Evolutionary conservation across 1,140 invertebrate genomes (phyloP), one percentile per base, ranked within the genome.

Genomic region (Odontomachus brunneus): DNA sequence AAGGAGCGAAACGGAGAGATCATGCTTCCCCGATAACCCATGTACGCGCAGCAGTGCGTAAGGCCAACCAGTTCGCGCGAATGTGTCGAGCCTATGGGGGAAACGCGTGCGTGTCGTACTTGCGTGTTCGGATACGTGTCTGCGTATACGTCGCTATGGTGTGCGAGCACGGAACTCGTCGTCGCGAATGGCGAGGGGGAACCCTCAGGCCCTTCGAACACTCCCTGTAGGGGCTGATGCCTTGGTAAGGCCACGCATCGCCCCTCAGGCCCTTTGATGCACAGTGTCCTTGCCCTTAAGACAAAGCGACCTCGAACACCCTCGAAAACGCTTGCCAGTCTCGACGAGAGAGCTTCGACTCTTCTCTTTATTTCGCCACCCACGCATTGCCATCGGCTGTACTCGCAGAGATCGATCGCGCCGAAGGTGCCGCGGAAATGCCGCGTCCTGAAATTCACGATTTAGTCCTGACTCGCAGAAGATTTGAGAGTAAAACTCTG

Each of bases 181-280:
- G 33, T 69, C 53, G 17, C 60, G 53, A 19, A 33, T 51, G 44
- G 33, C 72, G 72, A 86, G 87, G 78, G 82, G 73, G 67, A 67
- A 82, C 69, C 69, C 86, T 88, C 84, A 83, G 90, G 86, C 89
- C 90, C 91, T 91, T 91, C 81, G 85, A 78, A 89, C 82, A 93
- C 92, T 91, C 84, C 91, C 91, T 92, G 71, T 88, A 84, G 88
- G 87, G 91, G 89, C 91, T 93, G 91, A 72, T 93, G 29, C 88
- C 92, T 93, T 92, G 92, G 85, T 93, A 93, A 83, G 57, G 88
- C 91, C 91, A 92, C 92, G 92, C 92, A 93, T 88, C 84, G 85
- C 88, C 89, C 90, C 86, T 91, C 85, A 91, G 91, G 91, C 92
- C 92, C 91, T 92, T 92, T 89, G 83, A 84, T 86, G 63, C 83